Evolutionary conservation across 2,888 invertebrate genomes (phyloP).

Genomic region (Dexiosoma caninum): DNA sequence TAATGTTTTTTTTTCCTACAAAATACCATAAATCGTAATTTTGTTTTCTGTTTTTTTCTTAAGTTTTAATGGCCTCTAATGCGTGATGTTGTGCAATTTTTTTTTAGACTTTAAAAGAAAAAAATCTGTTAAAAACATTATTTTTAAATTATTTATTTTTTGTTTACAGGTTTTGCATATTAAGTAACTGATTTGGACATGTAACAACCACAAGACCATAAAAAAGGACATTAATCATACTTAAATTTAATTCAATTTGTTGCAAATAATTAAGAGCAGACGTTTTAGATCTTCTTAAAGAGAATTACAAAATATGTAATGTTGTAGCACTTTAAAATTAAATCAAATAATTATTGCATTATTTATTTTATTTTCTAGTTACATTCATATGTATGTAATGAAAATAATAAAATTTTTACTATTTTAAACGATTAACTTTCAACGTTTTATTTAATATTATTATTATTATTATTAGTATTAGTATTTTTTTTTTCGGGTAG

Average conservation of each 20-base stretch:
- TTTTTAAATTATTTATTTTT: constrained; percentile 61
- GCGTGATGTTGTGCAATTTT: constrained; percentile 55
- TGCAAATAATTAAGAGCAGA: neutral
- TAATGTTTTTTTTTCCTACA: constrained; percentile 52
- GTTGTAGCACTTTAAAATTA: neutral
- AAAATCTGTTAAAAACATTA: constrained; percentile 65
- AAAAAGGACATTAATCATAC: constrained; percentile 67
- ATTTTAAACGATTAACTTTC: too few species aligned
- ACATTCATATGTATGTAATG: neutral
- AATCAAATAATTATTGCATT: neutral
- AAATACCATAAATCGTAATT: constrained; percentile 67
- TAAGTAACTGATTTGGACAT: constrained; percentile 48
- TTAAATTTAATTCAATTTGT: constrained; percentile 63
- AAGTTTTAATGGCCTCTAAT: constrained; percentile 53
- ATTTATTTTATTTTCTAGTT: neutral
- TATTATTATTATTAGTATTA: too few species aligned
- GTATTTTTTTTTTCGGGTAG: too few species aligned
- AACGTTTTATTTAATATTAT: too few species aligned
- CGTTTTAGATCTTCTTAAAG: too few species aligned
- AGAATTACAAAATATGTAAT: neutral
- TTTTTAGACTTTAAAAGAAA: constrained; percentile 50
- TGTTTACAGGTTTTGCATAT: constrained; percentile 64
- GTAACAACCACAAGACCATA: constrained; percentile 11
- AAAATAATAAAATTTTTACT: too few species aligned
- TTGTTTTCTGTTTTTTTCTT: constrained; percentile 53